These are phyloP conservation scores for Tetragonisca angustula DNA, from an alignment of 2,888 invertebrate genomes.

Conservation along the genomic window DNA sequence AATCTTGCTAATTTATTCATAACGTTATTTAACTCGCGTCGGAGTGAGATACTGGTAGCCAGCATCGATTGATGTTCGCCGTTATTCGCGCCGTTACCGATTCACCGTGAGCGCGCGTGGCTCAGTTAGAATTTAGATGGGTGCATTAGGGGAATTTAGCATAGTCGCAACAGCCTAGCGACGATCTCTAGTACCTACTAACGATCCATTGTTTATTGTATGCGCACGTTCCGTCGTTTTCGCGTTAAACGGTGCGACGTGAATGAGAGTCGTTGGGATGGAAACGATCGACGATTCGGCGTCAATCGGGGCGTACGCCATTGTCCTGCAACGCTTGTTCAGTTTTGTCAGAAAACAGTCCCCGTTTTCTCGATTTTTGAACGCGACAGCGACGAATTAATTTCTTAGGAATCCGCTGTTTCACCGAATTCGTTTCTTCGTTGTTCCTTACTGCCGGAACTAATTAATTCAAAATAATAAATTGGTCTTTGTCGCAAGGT, in stretches of 20 bases:
- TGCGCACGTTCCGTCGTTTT: constrained; percentile 25
- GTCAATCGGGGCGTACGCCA: no score
- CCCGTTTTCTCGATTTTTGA: no score
- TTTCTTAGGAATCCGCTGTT: no score
- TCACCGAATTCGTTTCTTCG: no score
- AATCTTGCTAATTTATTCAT: constrained; percentile 54
- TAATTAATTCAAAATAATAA: no score
- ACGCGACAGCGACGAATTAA: no score
- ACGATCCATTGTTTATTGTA: constrained; percentile 48
- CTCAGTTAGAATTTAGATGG: constrained; percentile 46
- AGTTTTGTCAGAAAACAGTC: no score
- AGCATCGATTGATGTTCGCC: constrained; percentile 28
- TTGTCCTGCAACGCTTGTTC: no score
- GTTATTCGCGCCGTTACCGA: constrained; percentile 15
- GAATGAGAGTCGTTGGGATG: no score
- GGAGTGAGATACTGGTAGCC: constrained; percentile 16
- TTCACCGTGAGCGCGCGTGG: constrained; percentile 12
- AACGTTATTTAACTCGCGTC: constrained; percentile 23
- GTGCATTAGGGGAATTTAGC: constrained; percentile 46
- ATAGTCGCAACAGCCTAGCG: constrained; percentile 3
- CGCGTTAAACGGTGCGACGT: constrained; percentile 22
- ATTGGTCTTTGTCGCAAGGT: no score
- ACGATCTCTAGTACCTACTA: neutral
- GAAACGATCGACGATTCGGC: no score
- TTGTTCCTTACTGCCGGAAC: no score